Evolutionary conservation across 2,888 invertebrate species (phyloP).

Genomic region (Tiliacea aurago): DNA sequence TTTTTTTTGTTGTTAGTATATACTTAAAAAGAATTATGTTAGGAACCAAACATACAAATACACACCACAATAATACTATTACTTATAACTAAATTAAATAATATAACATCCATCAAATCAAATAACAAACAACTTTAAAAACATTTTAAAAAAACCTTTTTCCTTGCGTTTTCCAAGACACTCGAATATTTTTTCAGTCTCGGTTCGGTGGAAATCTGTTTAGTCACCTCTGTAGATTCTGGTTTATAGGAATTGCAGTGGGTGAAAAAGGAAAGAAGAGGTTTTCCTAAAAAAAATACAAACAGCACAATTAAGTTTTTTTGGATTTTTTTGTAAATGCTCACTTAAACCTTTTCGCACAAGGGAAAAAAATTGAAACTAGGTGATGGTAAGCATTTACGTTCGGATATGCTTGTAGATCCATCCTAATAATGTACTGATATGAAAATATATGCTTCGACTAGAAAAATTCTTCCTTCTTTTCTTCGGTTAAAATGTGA

Average conservation of each 20-base stretch:
- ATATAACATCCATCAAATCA: too few species aligned
- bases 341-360: not conserved
- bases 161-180: not conserved
- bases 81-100: too few species aligned
- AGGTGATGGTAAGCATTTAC: not conserved
- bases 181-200: not conserved
- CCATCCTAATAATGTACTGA: not conserved
- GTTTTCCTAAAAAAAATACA: not conserved
- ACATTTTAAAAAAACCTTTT: too few species aligned
- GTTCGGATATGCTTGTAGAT: too few species aligned
- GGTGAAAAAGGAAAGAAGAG: not conserved
- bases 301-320: not conserved
- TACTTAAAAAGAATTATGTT: too few species aligned
- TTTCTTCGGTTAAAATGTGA: not conserved
- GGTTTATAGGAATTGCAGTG: not conserved
- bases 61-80: too few species aligned
- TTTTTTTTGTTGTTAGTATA: too few species aligned
- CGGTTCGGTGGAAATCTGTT: not conserved
- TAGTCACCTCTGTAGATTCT: not conserved
- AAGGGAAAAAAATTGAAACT: not conserved
- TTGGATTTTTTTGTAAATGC: not conserved
- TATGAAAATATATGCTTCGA: not conserved
- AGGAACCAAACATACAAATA: too few species aligned
- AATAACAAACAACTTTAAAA: too few species aligned
- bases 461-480: not conserved